A percentile compares a stretch with the other conserved stretches of the same genome.
Evolutionary conservation across 2,888 invertebrate genomes (phyloP).

Genomic region (Ectropis crepuscularia): DNA sequence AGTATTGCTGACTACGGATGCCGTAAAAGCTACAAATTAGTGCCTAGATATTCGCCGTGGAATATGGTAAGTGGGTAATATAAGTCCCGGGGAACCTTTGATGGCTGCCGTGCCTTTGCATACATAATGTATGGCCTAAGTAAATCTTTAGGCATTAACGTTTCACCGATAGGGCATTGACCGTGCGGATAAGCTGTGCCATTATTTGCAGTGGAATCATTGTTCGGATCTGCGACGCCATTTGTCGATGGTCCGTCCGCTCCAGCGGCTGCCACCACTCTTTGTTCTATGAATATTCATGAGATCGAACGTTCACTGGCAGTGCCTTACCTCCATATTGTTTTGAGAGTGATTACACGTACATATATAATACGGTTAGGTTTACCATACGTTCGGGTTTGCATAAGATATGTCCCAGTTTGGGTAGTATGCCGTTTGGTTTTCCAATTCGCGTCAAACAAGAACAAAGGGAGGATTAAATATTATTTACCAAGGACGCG

Average conservation of each 20-base stretch:
- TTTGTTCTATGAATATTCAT: conserved; percentile 66
- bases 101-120: conserved; percentile 14
- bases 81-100: conserved; percentile 23
- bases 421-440: too few relatives aligned
- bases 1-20: conserved; percentile 15
- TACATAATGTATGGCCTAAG: conserved; percentile 25
- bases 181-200: conserved; percentile 54
- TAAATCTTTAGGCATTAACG: conserved; percentile 31
- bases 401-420: too few relatives aligned
- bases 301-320: conserved; percentile 36
- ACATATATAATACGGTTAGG: too few relatives aligned
- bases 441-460: too few relatives aligned
- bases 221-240: conserved; percentile 59
- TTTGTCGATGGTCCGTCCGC: conserved; percentile 52
- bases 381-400: too few relatives aligned
- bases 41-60: conserved; percentile 17
- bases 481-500: too few relatives aligned
- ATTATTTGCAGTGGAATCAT: conserved; percentile 69
- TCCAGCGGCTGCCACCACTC: conserved; percentile 43
- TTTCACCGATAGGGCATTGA: conserved; percentile 24
- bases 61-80: conserved; percentile 31
- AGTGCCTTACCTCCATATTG: conserved; percentile 8
- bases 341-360: conserved; percentile 9
- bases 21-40: conserved; percentile 28
- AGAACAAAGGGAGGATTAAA: too few relatives aligned